Conservation (phyloP, 2,797 vertebrate genomes). For the Neosilurus mollespiculum region DNA sequence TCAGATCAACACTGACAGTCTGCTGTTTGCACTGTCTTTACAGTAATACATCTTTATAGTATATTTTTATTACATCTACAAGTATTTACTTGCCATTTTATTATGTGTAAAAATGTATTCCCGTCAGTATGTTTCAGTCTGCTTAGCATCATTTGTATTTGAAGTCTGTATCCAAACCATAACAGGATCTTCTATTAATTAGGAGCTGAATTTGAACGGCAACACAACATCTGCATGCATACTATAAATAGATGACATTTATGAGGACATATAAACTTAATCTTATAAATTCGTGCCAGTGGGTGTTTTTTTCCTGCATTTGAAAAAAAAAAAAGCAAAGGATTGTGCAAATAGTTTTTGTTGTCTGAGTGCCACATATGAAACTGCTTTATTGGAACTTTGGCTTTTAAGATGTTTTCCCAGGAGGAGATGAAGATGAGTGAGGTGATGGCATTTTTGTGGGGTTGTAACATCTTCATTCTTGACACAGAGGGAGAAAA, state of each 20-base stretch:
- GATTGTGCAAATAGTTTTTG: slow-evolving; percentile 34
- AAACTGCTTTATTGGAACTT: slow-evolving; percentile 69
- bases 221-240: background rate
- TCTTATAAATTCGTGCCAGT: background rate
- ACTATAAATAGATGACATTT: background rate
- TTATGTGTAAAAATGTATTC: background rate
- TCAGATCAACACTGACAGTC: slow-evolving; percentile 1
- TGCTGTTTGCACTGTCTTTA: background rate
- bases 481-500: slow-evolving; percentile 20
- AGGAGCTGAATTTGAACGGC: background rate
- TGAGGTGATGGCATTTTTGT: slow-evolving; percentile 43
- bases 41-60: background rate
- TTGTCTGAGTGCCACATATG: slow-evolving; percentile 68
- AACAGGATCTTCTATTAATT: background rate
- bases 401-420: slow-evolving; percentile 64
- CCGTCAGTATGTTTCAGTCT: no score
- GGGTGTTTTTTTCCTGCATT: background rate
- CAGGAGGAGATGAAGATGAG: slow-evolving; percentile 63
- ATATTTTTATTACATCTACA: background rate
- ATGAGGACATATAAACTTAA: background rate
- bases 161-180: background rate
- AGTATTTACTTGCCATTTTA: no score
- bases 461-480: slow-evolving; percentile 48
- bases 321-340: background rate
- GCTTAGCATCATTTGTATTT: background rate